Base-by-base conservation (phyloP, 2,113 vertebrate species). In the Pollachius pollachius region DNA sequence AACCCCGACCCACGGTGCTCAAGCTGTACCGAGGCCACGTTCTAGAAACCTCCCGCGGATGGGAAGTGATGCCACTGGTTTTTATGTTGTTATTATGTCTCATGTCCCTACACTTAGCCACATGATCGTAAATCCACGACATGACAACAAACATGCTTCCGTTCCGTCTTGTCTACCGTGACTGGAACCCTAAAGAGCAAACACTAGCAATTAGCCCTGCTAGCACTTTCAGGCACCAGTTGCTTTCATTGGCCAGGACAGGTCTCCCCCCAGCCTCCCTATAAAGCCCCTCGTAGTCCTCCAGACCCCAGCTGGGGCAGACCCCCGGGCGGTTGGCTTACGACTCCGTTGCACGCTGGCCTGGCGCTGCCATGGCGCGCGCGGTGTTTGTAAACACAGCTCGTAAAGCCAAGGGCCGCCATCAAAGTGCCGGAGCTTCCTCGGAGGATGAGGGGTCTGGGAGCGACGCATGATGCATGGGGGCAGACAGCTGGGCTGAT, bases 191-290 rank as follows among this genome's bases (percentile, higher is more conserved):
- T 69, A 81, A 83, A 64, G 73, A 72, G 41, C 76, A 82, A 88
- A 79, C 79, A 69, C 81, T 70, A 72, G 75, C 83, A 74, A 85
- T 88, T 83, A 87, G 82, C 71, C 74, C 74, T 79, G 85, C 85
- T 81, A 85, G 78, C 83, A 89, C 86, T 91, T 90, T 90, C 85
- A 91, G 88, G 89, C 88, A 88, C 87, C 78, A 89, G 77, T 69
- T 75, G 75, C 84, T 91, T 92, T 92, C 83, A 89, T 81, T 91
- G 87, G 86, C 87, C 83, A 85, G 78, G 72, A 54, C 80, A 81
- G 84, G 85, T 88, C 79, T 81, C 83, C 85, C 84, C 41, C 8
- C 41, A 1, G 11, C 41, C 41, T 1, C 11, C 83, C 85, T 83
- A 84, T 90, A 90, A 92, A 91, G 80, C 41, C 41, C 80, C 81